Base-by-base conservation (phyloP, 2,888 invertebrate species). In the Seira ritae region DNA sequence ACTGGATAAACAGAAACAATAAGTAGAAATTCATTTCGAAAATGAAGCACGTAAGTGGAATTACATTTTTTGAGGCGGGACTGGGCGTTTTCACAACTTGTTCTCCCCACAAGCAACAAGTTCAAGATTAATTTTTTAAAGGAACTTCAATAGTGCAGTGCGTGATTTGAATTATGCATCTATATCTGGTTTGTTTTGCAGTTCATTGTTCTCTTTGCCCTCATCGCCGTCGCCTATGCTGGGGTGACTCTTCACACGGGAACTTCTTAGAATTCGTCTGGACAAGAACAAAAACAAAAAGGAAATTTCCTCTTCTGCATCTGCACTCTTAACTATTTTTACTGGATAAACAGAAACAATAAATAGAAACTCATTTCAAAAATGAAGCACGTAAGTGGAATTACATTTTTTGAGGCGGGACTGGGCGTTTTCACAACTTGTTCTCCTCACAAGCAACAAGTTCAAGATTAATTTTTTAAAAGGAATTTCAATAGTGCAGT, bases 1-100 rank as follows among this genome's bases (percentile, higher is more conserved):
- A 3, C 55, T 55, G 55, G 55, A 55, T 55, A 55, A 55, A n/a
- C n/a, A n/a, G n/a, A 31, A 31, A 4, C 31, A 31, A 31, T n/a
- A 31, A 31, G 8, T 55, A 55, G 6, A 55, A 55, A 55, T 15
- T 55, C 15, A 55, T n/a, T 46, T 66, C 76, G 76, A 31, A 82
- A 73, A 82, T 82, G 82, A 82, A 82, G 46, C 73, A 72, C 46
- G 82, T 82, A 82, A 82, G 81, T 70, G 55, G 15, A 55, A 17
- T 15, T 12, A 55, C n/a, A n/a, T n/a, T 55, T 55, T 31, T 31
- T 2, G 31, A 31, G 31, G 31, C 31, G n/a, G n/a, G n/a, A 31
- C 3, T 31, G 31, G 31, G 31, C 31, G 31, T 31, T 31, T 31
- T 31, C 8, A 8, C 31, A 31, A 31, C 31, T 31, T 31, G 31